Conservation (phyloP, 1,140 invertebrate species). For the Vanessa tameamea region DNA sequence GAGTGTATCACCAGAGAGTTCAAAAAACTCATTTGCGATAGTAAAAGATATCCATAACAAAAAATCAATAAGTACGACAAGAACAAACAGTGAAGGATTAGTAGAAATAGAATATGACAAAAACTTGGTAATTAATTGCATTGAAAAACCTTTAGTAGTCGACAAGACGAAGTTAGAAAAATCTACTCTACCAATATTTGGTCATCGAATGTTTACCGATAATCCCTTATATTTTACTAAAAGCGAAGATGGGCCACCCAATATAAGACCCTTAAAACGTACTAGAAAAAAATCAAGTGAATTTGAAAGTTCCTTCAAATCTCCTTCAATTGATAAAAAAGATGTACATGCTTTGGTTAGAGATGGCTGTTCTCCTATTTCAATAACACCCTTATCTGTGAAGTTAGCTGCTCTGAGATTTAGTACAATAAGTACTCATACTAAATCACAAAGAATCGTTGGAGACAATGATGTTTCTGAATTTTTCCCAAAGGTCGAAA, state of each 20-base stretch:
- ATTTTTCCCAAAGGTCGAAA: conserved; percentile 70
- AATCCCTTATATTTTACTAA: conserved; percentile 74
- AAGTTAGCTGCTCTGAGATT: conserved; percentile 74
- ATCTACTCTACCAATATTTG: conserved; percentile 72
- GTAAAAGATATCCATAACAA: conserved; percentile 43
- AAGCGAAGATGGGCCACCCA: conserved; percentile 51
- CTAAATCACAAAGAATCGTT: conserved; percentile 56
- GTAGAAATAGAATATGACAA: conserved; percentile 75
- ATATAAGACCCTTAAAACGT: conserved; percentile 68
- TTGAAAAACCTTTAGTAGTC: conserved; percentile 64
- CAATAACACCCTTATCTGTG: conserved; percentile 67
- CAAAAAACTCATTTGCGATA: conserved; percentile 51
- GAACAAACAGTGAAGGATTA: conserved; percentile 57
- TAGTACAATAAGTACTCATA: conserved; percentile 72
- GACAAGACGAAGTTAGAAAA: conserved; percentile 56
- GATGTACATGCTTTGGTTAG: conserved; percentile 67
- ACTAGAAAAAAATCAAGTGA: conserved; percentile 75
- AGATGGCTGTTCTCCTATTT: conserved; percentile 71
- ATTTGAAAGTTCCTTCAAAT: conserved; percentile 76
- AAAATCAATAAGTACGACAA: conserved; percentile 64
- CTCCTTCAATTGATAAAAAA: conserved; percentile 71
- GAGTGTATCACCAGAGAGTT: conserved; percentile 52
- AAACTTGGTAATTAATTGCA: conserved; percentile 68
- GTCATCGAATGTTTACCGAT: conserved; percentile 70
- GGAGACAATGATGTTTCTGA: conserved; percentile 58